Percentiles rank a stretch among this genome's conserved stretches.
Evolutionary conservation across 2,797 vertebrate species (phyloP).

Genomic region (Ptychadena robeensis): DNA sequence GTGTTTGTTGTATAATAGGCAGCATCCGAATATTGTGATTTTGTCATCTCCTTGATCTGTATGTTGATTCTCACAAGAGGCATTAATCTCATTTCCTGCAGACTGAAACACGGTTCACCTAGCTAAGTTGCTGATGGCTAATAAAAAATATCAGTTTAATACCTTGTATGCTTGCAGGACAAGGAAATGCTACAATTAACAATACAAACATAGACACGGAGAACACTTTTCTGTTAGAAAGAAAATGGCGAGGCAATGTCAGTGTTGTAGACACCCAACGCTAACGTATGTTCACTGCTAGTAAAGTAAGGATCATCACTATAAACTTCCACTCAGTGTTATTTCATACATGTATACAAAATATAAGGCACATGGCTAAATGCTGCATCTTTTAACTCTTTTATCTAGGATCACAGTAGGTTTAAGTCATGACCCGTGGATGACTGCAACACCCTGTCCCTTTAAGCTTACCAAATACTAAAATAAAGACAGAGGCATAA

Average conservation of each 20-base stretch:
- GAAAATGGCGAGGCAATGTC: not conserved
- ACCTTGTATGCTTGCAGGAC: not conserved
- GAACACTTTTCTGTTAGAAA: no score
- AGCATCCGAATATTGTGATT: not conserved
- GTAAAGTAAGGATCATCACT: no score
- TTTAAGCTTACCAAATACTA: no score
- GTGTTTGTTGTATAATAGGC: not conserved
- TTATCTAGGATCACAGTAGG: no score
- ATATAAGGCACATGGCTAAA: no score
- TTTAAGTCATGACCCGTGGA: no score
- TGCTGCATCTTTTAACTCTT: no score
- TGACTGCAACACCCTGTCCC: no score
- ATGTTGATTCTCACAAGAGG: conserved; percentile 16
- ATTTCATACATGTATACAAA: no score
- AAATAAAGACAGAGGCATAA: no score
- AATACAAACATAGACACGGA: not conserved
- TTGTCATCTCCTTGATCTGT: conserved; percentile 13
- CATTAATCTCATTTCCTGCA: conserved; percentile 12
- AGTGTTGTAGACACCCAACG: not conserved
- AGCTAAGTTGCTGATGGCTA: not conserved
- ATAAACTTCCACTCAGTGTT: no score
- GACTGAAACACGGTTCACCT: not conserved
- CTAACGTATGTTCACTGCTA: no score
- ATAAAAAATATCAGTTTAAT: conserved; percentile 12
- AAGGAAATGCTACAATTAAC: not conserved